Conservation (phyloP, 2,888 invertebrate genomes). For the Helobdella robusta region DNA sequence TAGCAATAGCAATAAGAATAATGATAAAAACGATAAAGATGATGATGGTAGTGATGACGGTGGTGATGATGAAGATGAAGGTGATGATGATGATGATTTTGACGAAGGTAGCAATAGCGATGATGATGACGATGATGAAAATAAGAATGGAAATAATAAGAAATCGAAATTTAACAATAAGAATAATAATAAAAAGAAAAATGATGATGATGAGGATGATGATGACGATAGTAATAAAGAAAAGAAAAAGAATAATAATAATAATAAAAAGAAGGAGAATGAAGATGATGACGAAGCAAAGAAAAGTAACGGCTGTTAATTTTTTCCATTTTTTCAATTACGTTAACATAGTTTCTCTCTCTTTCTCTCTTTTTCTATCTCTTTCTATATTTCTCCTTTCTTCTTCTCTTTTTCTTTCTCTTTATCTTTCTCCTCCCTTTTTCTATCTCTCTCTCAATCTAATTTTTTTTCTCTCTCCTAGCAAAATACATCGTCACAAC, state of each 20-base stretch:
- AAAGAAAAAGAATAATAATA: neutral
- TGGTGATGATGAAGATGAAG: neutral
- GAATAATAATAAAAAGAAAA: neutral
- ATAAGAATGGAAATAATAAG: neutral
- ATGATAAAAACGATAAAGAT: neutral
- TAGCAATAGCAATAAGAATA: neutral
- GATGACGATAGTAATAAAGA: neutral
- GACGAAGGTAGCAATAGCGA: neutral
- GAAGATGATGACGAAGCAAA: no score
- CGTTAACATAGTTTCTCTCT: no score
- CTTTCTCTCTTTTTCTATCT: neutral
- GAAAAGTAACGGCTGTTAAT: no score
- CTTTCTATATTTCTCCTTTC: neutral
- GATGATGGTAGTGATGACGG: neutral
- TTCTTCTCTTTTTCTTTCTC: neutral
- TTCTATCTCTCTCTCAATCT: neutral
- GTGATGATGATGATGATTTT: neutral
- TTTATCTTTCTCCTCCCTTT: neutral
- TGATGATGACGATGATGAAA: neutral
- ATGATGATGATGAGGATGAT: neutral
- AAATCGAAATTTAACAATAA: neutral
- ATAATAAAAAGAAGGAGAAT: no score
- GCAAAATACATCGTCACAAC: neutral
- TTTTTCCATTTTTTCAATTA: no score
- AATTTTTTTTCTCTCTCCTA: neutral